A percentile compares a stretch with the other conserved stretches of the same genome.
Conservation (phyloP, 2,113 vertebrate species). For the Vulpes lagopus region DNA sequence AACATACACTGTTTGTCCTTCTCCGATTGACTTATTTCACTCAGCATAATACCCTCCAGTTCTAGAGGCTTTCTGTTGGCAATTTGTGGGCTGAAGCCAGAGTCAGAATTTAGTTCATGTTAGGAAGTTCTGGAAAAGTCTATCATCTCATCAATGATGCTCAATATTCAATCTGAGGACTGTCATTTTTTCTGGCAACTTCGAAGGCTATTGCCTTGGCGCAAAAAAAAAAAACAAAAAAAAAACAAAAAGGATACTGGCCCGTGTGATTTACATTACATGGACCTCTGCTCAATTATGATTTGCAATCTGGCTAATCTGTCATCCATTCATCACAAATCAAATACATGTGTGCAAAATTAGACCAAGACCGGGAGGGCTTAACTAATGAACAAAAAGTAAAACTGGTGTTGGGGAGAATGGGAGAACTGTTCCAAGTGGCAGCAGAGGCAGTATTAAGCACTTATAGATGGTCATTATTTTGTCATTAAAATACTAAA, state of each 20-base stretch:
- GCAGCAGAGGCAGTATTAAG: background rate
- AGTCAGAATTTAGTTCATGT: background rate
- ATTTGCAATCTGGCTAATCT: constrained; percentile 70
- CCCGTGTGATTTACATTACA: constrained; percentile 43
- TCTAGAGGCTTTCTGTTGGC: background rate
- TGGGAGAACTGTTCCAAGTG: background rate
- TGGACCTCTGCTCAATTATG: constrained; percentile 70
- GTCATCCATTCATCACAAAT: constrained; percentile 58
- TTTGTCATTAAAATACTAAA: constrained; percentile 41
- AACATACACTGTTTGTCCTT: no score
- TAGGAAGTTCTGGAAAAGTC: background rate
- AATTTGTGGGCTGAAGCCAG: background rate
- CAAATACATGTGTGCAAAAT: constrained; percentile 59
- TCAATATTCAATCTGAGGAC: background rate
- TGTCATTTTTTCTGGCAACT: constrained; percentile 33
- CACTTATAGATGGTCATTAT: background rate
- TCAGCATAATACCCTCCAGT: no score
- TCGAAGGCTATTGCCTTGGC: constrained; percentile 1
- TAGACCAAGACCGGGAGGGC: background rate
- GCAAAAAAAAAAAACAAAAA: background rate
- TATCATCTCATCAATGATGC: background rate
- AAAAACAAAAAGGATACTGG: constrained; percentile 10
- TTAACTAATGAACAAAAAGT: constrained; percentile 24
- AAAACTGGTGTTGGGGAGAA: background rate
- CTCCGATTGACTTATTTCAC: no score